phyloP scores from a whole-genome alignment of 2,888 invertebrate species.

The Tolmerus cingulatus region DNA sequence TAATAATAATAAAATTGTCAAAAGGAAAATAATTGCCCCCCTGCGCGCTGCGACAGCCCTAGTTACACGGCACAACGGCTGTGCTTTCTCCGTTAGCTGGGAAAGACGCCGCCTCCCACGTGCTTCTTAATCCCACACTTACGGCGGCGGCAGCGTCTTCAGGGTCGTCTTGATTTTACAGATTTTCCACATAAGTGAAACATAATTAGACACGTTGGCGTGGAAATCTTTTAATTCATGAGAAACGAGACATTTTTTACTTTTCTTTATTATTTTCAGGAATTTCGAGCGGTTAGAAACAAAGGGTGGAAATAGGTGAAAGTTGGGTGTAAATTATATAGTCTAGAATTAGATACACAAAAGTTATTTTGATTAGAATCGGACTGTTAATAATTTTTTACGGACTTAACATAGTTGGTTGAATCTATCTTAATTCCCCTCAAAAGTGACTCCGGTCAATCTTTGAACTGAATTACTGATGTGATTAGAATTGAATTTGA shows the following conservation, averaged over 20 bases:
- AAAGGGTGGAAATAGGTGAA: background rate
- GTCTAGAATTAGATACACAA: background rate
- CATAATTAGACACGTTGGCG: background rate
- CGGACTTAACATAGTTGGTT: no score
- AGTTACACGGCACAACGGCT: background rate
- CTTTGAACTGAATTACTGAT: no score
- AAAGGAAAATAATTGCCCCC: background rate
- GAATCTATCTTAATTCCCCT: no score
- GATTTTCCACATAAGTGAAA: background rate
- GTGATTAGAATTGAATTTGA: no score
- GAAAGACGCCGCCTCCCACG: background rate
- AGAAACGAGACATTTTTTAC: background rate
- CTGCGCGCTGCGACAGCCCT: background rate
- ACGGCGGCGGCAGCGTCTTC: background rate
- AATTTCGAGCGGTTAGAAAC: background rate
- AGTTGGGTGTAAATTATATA: background rate
- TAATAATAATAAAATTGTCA: background rate
- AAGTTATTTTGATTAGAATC: background rate
- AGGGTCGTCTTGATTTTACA: background rate
- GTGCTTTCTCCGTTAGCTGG: background rate
- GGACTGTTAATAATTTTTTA: no score
- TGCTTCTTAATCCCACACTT: background rate
- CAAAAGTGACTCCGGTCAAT: no score
- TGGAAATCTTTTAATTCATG: background rate
- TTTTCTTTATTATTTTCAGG: background rate